Base-by-base conservation (phyloP, 1,140 invertebrate species). In the Platyura marginata region DNA sequence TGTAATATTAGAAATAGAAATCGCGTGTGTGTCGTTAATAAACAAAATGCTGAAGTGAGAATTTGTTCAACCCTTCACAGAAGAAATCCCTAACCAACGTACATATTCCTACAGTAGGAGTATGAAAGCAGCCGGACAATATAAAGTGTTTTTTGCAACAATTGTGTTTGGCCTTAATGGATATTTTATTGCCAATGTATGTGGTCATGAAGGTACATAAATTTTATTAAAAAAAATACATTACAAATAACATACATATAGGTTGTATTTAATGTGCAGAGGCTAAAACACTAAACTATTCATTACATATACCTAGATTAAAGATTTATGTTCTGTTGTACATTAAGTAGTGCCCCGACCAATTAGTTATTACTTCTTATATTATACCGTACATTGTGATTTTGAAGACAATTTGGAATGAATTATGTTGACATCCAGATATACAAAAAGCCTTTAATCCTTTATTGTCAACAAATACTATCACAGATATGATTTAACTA, bases 111-210 rank as follows among this genome's bases (percentile, higher is more conserved):
- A 29, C 6, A 29, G 25, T 36, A 6, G 34, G 9, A 40, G 38
- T 16, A 40, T 40, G 38, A 40, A 40, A 40, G 20, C 38, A 23
- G n/a, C 8, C 9, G 38, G 38, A 40, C 23, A 22, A 40, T 22
- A 40, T 40, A 21, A 40, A 22, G 38, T 40, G 38, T 40, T 40
- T 40, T 23, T 40, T 22, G 38, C 38, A 22, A 23, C 21, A 40
- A 40, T 40, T 40, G 38, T 40, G 21, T 21, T 40, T 23, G 21
- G 38, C 11, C 21, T 40, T 40, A 40, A 40, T 40, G 38, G 38
- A 23, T 40, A 40, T 40, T 40, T 40, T 40, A 40, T 40, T 40
- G 38, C 38, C 38, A 40, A 40, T 23, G 38, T 40, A 11, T 10
- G 21, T 22, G 38, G 38, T 21, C 21, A 40, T 23, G 38, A 40